Evolutionary conservation across 2,113 vertebrate genomes (phyloP).

Genomic region (Mohoua ochrocephala): DNA sequence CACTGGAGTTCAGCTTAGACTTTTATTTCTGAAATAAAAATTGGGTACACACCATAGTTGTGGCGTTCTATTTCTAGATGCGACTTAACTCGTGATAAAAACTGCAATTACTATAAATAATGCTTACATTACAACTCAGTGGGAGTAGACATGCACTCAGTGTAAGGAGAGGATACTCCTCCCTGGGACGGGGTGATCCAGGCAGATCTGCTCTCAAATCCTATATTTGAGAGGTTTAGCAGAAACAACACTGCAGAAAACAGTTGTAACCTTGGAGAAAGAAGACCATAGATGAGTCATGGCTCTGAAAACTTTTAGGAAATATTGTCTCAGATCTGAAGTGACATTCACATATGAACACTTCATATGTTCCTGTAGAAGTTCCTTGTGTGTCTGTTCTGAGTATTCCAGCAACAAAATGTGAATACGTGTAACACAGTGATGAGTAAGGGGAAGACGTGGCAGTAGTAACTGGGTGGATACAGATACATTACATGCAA

Average conservation of each 20-base stretch:
- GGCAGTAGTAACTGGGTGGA: not conserved
- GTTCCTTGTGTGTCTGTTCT: not conserved
- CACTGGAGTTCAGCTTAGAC: not conserved
- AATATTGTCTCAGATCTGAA: not conserved
- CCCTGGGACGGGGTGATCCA: accelerated
- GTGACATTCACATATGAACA: not conserved
- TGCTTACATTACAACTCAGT: not conserved
- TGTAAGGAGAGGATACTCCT: not conserved
- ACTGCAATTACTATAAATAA: not conserved
- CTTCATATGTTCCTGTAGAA: not conserved
- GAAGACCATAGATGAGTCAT: not conserved
- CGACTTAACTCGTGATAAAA: not conserved
- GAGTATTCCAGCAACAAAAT: not conserved
- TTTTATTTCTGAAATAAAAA: not conserved
- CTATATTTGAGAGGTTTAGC: not conserved
- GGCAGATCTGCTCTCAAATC: not conserved
- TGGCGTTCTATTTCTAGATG: not conserved
- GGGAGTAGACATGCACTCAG: not conserved
- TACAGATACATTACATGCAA: not conserved
- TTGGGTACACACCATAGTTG: not conserved
- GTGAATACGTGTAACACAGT: not conserved
- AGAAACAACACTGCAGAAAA: not conserved
- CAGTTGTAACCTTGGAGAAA: not conserved
- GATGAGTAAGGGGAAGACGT: not conserved
- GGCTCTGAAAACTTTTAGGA: not conserved